Base-by-base conservation (phyloP, 1,140 invertebrate genomes). In the Babylonia areolata region DNA sequence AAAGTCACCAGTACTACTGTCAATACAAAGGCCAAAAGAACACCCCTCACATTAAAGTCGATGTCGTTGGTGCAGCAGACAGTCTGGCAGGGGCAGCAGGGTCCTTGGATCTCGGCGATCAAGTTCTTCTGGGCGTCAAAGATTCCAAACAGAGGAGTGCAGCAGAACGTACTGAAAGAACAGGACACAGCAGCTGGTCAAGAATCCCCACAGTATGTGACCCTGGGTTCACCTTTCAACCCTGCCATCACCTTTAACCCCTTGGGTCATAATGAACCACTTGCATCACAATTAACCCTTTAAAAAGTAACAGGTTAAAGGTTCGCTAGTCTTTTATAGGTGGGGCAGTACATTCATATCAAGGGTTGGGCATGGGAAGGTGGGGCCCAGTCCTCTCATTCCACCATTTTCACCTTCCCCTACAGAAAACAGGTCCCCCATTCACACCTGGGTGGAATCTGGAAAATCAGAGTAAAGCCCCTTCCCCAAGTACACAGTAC, bases 61-160 rank as follows among this genome's bases (percentile, higher is more conserved):
- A 87, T 35, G 71, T 87, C 86, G 78, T n/a, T 37, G 0, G 82
- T 85, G 64, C 87, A 88, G 51, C 83, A 88, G 23, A 81, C 23
- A 40, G 73, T 46, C 31, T 83, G 86, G 51, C 51, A 85, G 20
- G 80, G 42, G 78, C 88, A 89, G 42, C 85, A 87, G 9, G 87
- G 87, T 5, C 88, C 88, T 35, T 78, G 39, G 3, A 88, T 83
- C 9, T 80, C 23, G 39, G 84, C 86, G 23, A 89, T 35, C 28
- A 54, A 23, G 23, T 80, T 23, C 33, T 81, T n/a, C 33, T 85
- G 78, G 17, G 71, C 75, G 77, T 89, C 88, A 23, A 77, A 85
- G 64, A 89, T 77, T 2, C 81, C 84, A n/a, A 83, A 82, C 23
- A 85, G 83, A 9, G 87, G 87, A 20, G 64, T 88, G 82, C 87